These are phyloP conservation scores for Pegea sp. DNA, from an alignment of 23 tunicate species.

Conservation along the genomic window DNA sequence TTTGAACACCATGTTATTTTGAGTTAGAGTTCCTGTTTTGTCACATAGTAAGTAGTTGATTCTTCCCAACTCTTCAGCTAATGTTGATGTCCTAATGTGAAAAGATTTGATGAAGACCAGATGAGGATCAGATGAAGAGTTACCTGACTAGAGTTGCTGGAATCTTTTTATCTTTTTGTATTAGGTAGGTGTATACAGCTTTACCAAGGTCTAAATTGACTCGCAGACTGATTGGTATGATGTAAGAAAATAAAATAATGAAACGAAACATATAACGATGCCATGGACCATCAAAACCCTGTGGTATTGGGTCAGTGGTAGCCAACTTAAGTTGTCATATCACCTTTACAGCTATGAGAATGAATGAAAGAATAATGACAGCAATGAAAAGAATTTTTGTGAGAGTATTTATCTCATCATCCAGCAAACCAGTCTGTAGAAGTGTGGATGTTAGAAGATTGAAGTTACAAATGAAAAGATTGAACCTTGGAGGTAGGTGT, in stretches of 20 bases:
- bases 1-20: slow-evolving; percentile 73
- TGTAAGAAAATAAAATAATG: slow-evolving; percentile 75
- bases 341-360: slow-evolving; percentile 65
- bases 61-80: slow-evolving; percentile 89
- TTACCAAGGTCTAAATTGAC: slow-evolving; percentile 90
- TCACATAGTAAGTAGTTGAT: slow-evolving; percentile 60
- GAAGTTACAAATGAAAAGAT: not conserved
- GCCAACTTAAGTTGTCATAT: not conserved
- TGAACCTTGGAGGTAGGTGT: slow-evolving; percentile 49
- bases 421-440: slow-evolving; percentile 53
- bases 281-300: slow-evolving; percentile 97
- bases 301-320: not conserved
- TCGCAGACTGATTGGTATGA: slow-evolving; percentile 72
- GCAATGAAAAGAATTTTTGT: slow-evolving; percentile 63
- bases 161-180: slow-evolving; percentile 43
- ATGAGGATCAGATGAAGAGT: not conserved
- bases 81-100: slow-evolving; percentile 42
- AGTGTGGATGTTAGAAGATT: not conserved
- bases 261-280: slow-evolving; percentile 78
- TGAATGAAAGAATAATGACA: slow-evolving; percentile 54
- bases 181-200: slow-evolving; percentile 80
- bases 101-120: not conserved
- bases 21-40: slow-evolving; percentile 83
- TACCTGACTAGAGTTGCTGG: slow-evolving; percentile 81
- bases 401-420: slow-evolving; percentile 64